phyloP scores from a whole-genome alignment of 2,113 vertebrate species.

The Oryzias melastigma region DNA sequence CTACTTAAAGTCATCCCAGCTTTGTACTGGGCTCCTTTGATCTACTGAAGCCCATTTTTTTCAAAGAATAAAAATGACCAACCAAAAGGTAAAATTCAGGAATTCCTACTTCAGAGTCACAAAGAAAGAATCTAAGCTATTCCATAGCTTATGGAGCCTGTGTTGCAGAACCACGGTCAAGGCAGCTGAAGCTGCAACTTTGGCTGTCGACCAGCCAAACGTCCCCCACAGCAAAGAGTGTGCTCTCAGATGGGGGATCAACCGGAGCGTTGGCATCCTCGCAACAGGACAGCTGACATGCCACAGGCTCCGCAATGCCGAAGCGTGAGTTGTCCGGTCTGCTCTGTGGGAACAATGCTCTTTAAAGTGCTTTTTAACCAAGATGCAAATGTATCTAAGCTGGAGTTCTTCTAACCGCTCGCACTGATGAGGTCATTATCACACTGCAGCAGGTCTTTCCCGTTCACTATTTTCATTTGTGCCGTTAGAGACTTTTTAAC shows the following conservation, averaged over 20 bases:
- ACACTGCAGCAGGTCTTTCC: slow-evolving; percentile 19
- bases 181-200: slow-evolving; percentile 36
- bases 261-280: slow-evolving; percentile 24
- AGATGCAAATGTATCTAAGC: slow-evolving; percentile 24
- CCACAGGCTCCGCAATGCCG: slow-evolving; percentile 37
- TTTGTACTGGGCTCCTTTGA: slow-evolving; percentile 15
- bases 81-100: neutral
- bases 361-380: slow-evolving; percentile 49
- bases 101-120: slow-evolving; percentile 1
- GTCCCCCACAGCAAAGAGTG: slow-evolving; percentile 43
- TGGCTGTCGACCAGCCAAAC: slow-evolving; percentile 37
- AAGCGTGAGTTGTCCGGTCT: slow-evolving; percentile 2
- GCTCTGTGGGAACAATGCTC: slow-evolving; percentile 22
- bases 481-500: slow-evolving; percentile 10
- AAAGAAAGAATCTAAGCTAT: slow-evolving; percentile 1
- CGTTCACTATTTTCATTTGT: slow-evolving; percentile 27
- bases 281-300: slow-evolving; percentile 43
- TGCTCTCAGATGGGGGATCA: slow-evolving; percentile 37
- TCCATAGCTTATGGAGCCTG: neutral
- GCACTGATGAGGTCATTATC: slow-evolving; percentile 23
- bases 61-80: too few species aligned
- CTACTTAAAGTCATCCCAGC: slow-evolving; percentile 32
- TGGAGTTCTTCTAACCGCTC: slow-evolving; percentile 15
- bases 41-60: slow-evolving; percentile 8
- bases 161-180: slow-evolving; percentile 24